Conservation (phyloP, 2,888 invertebrate genomes). For the Dastarcus helophoroides region DNA sequence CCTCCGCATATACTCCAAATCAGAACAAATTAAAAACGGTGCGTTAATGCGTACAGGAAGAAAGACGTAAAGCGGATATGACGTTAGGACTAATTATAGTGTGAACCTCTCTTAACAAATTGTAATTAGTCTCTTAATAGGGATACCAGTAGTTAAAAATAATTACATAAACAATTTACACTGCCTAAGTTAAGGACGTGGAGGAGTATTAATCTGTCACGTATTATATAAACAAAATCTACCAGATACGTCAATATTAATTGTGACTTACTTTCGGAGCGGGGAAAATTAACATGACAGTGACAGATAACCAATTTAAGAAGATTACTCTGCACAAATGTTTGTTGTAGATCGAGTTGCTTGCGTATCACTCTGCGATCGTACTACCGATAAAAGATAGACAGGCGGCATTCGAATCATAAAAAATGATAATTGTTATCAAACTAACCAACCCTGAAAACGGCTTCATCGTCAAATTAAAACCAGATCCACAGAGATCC, state of each 20-base stretch:
- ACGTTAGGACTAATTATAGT: conserved; percentile 36
- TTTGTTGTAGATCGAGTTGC: conserved; percentile 20
- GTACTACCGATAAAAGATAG: not conserved
- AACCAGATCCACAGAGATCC: too few species aligned
- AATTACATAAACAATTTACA: conserved; percentile 37
- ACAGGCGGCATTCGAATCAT: too few species aligned
- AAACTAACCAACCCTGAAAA: too few species aligned
- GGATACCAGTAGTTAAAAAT: conserved; percentile 39
- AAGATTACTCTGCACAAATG: conserved; percentile 25
- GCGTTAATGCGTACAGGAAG: conserved; percentile 31
- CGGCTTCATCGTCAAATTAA: too few species aligned
- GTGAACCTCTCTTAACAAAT: conserved; percentile 36
- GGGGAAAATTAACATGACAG: conserved; percentile 16
- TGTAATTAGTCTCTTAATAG: conserved; percentile 39
- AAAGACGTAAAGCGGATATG: conserved; percentile 34
- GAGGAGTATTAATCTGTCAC: conserved; percentile 24
- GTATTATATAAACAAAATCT: conserved; percentile 14
- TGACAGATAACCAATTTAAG: conserved; percentile 25
- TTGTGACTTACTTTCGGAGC: conserved; percentile 13
- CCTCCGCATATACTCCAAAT: conserved; percentile 18
- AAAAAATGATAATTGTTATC: too few species aligned
- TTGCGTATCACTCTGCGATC: conserved; percentile 8
- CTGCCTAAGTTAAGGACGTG: conserved; percentile 29
- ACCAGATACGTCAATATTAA: conserved; percentile 15
- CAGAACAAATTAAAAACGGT: conserved; percentile 27